Base-by-base conservation (phyloP, 2,888 invertebrate genomes). In the Drosophila diplacantha region DNA sequence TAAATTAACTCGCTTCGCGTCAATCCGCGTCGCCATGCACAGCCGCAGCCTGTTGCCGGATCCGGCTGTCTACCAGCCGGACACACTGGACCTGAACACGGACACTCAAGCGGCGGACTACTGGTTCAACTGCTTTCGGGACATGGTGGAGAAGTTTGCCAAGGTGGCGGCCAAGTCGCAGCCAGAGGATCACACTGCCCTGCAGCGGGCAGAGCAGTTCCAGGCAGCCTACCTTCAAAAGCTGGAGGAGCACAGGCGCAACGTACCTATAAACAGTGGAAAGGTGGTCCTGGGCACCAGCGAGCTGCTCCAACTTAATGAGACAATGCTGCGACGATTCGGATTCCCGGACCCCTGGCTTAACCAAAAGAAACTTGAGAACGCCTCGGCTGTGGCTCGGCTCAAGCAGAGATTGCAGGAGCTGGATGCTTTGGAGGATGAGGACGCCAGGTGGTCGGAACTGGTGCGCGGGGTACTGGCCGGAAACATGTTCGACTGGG, bases 401-500 rank as follows among this genome's bases (percentile, higher is more conserved):
- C 91, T 98, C 32, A 90, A 91, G 63, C 87, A 90, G 38, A 91
- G 96, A 59, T 89, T 97, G 66, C 87, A 90, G 39, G 90, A 91
- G 74, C 88, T 97, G 58, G 96, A 96, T 88, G 89, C 90, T 14
- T 89, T 96, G 46, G 91, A 90, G 75, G 89, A 91, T 55, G 84
- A 89, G 56, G 89, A 89, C 49, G 89, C 89, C 44, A 90, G 90
- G 76, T 93, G 93, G 93, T 89, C 90, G 67, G 92, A 93, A 83
- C 83, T 93, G 38, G 90, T 91, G 65, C 90, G 90, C 75, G 93
- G 93, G 38, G 90, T 93, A n/a, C 86, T 93, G 73, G 93, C 93
- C 0, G 79, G 79, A 38, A 99, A 99, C 88, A 96, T 98, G 89
- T 98, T 98, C 90, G 98, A 99, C 88, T 98, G 97, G 96, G 98